phyloP scores from a whole-genome alignment of 1,140 invertebrate species.

The Drosophila pallidifrons region DNA sequence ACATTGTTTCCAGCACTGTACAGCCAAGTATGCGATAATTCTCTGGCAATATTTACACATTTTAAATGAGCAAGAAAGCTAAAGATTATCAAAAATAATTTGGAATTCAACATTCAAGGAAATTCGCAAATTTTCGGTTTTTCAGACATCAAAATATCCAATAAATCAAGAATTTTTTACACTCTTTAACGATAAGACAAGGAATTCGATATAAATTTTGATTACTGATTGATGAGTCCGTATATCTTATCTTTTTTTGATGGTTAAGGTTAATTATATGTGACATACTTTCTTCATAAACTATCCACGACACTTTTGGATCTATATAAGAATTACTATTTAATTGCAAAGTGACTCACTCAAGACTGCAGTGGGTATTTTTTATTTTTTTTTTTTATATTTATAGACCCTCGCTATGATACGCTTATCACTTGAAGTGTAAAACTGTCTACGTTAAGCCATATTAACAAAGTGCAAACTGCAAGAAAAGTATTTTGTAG shows the following conservation, averaged over 20 bases:
- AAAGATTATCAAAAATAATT: too few relatives aligned
- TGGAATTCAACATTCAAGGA: neutral
- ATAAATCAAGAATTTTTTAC: neutral
- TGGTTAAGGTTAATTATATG: neutral
- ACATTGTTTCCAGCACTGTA: conserved; percentile 26
- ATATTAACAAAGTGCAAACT: too few relatives aligned
- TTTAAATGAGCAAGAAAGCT: too few relatives aligned
- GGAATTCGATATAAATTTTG: too few relatives aligned
- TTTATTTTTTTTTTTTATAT: neutral
- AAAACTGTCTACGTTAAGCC: neutral
- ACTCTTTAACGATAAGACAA: neutral
- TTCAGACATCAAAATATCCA: neutral
- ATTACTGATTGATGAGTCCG: neutral
- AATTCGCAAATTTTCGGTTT: too few relatives aligned
- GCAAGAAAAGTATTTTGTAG: neutral
- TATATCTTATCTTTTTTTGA: conserved; percentile 3
- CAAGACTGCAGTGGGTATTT: neutral
- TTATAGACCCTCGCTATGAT: neutral
- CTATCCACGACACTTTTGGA: neutral
- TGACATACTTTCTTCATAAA: neutral
- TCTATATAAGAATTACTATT: neutral
- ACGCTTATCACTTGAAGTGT: neutral
- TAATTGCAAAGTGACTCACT: neutral
- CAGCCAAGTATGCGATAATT: neutral
- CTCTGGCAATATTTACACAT: neutral